phyloP scores from a whole-genome alignment of 2,888 invertebrate genomes.

The Andrena praecox region DNA sequence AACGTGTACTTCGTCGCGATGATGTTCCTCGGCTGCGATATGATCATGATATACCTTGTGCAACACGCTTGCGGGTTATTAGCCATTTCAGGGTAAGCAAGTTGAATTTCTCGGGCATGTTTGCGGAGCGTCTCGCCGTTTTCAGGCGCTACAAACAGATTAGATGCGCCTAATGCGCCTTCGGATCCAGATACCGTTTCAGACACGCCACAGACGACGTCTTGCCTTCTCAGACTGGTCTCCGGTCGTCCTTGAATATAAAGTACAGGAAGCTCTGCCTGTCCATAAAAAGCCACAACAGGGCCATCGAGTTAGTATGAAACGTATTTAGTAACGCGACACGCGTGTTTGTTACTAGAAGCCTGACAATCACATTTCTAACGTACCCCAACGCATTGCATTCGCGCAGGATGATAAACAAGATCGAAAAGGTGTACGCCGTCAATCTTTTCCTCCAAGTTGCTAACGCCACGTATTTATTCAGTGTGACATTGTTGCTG shows the following conservation, averaged over 20 bases:
- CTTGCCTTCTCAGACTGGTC: not conserved
- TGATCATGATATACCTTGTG: slow-evolving; percentile 4
- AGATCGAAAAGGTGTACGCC: not conserved
- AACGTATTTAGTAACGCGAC: no score
- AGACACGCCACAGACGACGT: not conserved
- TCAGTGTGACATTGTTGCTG: slow-evolving; percentile 15
- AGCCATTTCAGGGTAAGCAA: not conserved
- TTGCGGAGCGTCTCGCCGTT: no score
- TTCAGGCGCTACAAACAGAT: no score
- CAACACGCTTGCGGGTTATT: not conserved
- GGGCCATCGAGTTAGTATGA: not conserved
- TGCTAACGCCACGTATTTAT: not conserved
- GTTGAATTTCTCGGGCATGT: not conserved
- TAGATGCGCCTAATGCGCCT: not conserved
- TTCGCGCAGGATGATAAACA: not conserved
- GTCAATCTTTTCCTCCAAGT: not conserved
- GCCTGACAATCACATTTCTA: no score
- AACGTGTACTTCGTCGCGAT: not conserved
- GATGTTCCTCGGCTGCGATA: not conserved
- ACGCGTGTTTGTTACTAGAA: no score
- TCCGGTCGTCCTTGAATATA: not conserved
- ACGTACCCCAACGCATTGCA: no score
- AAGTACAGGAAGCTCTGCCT: not conserved
- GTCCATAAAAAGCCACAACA: not conserved
- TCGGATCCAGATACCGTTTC: slow-evolving; percentile 19